phyloP scores from a whole-genome alignment of 2,797 vertebrate species.

The Gephyroberyx darwinii region DNA sequence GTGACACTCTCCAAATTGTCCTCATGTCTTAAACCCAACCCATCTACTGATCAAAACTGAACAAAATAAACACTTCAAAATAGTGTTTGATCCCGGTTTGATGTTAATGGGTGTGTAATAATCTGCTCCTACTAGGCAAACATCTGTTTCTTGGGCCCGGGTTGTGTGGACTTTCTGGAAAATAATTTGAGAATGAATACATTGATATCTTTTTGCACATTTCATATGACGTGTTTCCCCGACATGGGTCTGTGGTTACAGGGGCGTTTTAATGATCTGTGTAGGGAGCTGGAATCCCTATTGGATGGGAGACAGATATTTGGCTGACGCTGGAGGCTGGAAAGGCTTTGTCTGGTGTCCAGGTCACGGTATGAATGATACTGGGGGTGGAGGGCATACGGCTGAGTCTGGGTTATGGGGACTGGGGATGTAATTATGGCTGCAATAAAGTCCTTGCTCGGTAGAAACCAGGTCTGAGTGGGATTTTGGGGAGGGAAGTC shows the following conservation, averaged over 20 bases:
- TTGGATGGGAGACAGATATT: conserved; percentile 37
- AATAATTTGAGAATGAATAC: conserved; percentile 31
- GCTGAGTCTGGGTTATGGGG: conserved; percentile 16
- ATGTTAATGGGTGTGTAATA: too few species aligned
- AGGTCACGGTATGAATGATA: conserved; percentile 12
- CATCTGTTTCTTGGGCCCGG: conserved; percentile 4
- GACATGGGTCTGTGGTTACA: conserved; percentile 23
- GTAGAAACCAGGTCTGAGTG: conserved; percentile 40
- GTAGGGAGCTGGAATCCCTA: conserved; percentile 34
- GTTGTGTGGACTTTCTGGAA: conserved; percentile 30
- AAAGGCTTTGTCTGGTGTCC: conserved; percentile 28
- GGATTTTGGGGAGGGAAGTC: conserved; percentile 41
- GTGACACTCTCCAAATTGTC: not conserved
- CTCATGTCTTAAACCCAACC: too few species aligned
- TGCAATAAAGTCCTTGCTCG: not conserved
- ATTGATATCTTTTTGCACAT: conserved; percentile 22
- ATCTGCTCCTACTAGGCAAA: not conserved
- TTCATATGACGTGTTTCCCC: conserved; percentile 1
- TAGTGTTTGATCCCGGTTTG: too few species aligned
- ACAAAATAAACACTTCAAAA: not conserved
- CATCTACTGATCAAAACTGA: not conserved
- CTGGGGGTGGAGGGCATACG: conserved; percentile 13
- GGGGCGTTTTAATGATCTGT: conserved; percentile 4
- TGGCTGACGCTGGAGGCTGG: conserved; percentile 18
- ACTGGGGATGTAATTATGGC: conserved; percentile 53